Conservation (phyloP, 2,888 invertebrate genomes). For the Eristalinus aeneus region DNA sequence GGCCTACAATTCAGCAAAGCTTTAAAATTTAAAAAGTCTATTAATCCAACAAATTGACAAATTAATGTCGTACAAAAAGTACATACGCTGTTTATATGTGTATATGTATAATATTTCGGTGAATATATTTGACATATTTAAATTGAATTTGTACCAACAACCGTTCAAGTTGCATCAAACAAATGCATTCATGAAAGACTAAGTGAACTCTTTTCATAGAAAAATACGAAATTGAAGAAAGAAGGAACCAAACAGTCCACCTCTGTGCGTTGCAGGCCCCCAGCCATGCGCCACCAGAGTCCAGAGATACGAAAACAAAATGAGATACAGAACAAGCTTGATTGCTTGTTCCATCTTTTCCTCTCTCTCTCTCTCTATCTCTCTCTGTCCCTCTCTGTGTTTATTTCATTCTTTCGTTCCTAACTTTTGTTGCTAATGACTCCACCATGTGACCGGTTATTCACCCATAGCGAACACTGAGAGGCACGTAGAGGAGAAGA, state of each 20-base stretch:
- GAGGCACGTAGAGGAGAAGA: constrained; percentile 31
- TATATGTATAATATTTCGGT: no score
- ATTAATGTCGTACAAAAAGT: no score
- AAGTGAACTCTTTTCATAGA: background rate
- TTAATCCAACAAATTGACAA: no score
- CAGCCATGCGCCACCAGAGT: background rate
- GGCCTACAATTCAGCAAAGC: no score
- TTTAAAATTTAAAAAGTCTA: no score
- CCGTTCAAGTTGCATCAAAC: background rate
- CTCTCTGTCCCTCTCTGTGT: no score
- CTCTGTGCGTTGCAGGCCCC: background rate
- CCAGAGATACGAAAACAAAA: background rate
- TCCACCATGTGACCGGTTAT: constrained; percentile 66
- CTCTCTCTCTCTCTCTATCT: background rate
- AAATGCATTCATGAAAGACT: background rate
- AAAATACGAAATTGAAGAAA: background rate
- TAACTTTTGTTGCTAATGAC: constrained; percentile 55
- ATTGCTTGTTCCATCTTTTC: background rate
- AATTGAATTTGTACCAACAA: background rate
- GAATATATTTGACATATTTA: no score
- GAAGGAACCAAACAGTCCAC: background rate
- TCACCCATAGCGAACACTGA: constrained; percentile 58
- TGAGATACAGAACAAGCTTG: background rate
- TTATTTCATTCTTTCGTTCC: background rate
- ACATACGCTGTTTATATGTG: no score